A percentile compares a stretch with the other conserved stretches of the same genome.
Evolutionary conservation across 2,888 invertebrate species (phyloP).

Genomic region (Dromius quadrimaculatus): DNA sequence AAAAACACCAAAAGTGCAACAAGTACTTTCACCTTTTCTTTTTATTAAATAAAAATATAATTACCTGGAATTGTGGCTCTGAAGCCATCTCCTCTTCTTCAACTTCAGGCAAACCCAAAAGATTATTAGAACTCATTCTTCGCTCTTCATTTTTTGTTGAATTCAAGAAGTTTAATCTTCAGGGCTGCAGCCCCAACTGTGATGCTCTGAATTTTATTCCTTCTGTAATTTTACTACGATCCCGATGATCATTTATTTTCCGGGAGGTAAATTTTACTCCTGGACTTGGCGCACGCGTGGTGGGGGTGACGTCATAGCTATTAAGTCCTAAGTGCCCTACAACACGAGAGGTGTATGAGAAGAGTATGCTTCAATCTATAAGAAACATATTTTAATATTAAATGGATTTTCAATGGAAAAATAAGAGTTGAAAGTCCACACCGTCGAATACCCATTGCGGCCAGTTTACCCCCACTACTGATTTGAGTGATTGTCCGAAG

Average conservation of each 20-base stretch:
- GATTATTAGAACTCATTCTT: constrained; percentile 18
- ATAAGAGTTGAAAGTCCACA: no score
- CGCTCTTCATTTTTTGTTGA: background rate
- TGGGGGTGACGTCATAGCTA: constrained; percentile 23
- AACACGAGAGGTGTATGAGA: constrained; percentile 18
- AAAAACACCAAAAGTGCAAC: no score
- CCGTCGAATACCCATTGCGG: no score
- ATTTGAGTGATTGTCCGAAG: no score
- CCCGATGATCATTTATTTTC: constrained; percentile 8
- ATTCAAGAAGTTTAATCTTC: background rate
- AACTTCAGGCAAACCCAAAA: constrained; percentile 27
- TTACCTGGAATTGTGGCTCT: constrained; percentile 47
- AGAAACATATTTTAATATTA: no score
- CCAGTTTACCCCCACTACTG: no score
- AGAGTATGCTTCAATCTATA: background rate
- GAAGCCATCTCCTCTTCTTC: constrained; percentile 39
- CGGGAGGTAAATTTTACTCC: background rate
- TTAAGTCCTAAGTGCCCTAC: constrained; percentile 33
- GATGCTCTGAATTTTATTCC: constrained; percentile 16
- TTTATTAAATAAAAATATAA: background rate
- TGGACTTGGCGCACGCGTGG: constrained; percentile 25
- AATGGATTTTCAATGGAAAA: no score
- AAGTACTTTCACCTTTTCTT: background rate
- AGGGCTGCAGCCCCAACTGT: constrained; percentile 4
- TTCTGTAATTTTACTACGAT: constrained; percentile 34